These are phyloP conservation scores for Archilochus colubris DNA, from an alignment of 2,113 vertebrate species.

Conservation along the genomic window DNA sequence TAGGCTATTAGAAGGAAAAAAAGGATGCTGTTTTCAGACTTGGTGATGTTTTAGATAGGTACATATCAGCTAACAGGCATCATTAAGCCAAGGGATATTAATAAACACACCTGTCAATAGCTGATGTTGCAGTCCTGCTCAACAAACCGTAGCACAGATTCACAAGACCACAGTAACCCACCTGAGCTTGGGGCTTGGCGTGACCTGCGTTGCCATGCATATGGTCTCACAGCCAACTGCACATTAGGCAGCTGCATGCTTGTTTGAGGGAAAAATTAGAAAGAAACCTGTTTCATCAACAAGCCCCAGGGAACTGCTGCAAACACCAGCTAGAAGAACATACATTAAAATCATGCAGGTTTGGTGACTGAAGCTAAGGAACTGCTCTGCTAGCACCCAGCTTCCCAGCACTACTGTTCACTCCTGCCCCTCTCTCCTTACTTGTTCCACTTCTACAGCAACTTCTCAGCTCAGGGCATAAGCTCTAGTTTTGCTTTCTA, in stretches of 20 bases:
- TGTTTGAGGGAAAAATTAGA: background rate
- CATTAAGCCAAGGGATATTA: background rate
- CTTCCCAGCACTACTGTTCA: background rate
- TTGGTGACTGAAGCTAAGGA: background rate
- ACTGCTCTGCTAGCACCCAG: background rate
- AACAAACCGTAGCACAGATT: background rate
- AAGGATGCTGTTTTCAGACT: background rate
- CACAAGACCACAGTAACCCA: background rate
- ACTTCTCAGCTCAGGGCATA: background rate
- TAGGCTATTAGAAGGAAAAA: background rate
- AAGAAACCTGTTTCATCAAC: background rate
- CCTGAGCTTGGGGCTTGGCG: background rate
- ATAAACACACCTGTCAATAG: background rate
- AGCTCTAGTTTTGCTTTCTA: background rate
- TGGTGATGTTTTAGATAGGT: background rate
- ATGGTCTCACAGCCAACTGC: background rate
- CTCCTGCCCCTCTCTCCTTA: background rate
- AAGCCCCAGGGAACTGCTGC: background rate
- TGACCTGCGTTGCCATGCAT: accelerated
- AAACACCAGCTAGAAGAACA: background rate
- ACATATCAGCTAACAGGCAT: background rate
- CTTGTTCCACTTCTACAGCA: background rate
- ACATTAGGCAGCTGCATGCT: background rate
- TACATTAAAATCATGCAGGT: background rate
- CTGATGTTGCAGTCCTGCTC: background rate